Evolutionary conservation across 2,113 vertebrate species (phyloP).

Genomic region (Notarius quadriscutis): DNA sequence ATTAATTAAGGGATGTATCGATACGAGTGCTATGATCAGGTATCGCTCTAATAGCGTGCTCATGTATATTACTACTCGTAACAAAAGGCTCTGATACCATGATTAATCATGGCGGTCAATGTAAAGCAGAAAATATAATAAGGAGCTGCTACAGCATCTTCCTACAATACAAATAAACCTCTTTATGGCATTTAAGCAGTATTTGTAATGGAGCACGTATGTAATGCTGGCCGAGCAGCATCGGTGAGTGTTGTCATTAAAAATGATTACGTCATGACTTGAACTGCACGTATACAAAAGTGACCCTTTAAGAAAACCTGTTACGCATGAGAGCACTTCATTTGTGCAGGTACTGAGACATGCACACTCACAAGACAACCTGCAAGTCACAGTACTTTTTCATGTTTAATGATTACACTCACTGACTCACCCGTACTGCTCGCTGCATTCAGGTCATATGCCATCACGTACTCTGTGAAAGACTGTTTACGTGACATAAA

Average conservation of each 20-base stretch:
- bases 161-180: background rate
- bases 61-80: background rate
- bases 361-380: background rate
- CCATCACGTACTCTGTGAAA: background rate
- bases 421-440: background rate
- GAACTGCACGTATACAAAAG: no score
- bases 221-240: background rate
- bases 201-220: background rate
- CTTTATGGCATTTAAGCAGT: background rate
- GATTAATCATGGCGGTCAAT: background rate
- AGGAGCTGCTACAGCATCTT: background rate
- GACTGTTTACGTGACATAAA: background rate
- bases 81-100: background rate
- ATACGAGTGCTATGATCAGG: background rate
- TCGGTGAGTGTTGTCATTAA: background rate
- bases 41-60: background rate
- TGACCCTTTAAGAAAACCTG: background rate
- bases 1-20: background rate
- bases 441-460: no score
- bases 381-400: background rate
- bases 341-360: background rate
- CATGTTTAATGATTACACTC: background rate
- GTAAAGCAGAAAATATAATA: background rate
- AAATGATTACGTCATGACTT: background rate
- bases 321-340: background rate